These are phyloP conservation scores for Imbricaverruca yamaguchii DNA, from an alignment of 2,888 invertebrate species.

Conservation along the genomic window DNA sequence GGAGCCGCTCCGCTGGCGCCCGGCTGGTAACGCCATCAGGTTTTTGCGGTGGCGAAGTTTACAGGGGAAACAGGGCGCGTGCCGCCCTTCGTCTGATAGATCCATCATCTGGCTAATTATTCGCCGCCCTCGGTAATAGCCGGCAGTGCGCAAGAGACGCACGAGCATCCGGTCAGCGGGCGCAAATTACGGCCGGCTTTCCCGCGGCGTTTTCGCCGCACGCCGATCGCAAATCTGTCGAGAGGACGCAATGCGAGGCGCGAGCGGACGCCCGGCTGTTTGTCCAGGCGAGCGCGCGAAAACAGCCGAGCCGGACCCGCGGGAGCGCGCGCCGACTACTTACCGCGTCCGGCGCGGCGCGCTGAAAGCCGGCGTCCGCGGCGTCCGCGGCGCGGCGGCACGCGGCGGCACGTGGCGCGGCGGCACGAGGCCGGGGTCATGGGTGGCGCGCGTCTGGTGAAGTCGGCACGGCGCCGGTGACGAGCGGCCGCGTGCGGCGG, in stretches of 20 bases:
- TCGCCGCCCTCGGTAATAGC: background rate
- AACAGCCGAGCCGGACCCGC: background rate
- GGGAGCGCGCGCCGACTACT: background rate
- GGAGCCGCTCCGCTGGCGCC: background rate
- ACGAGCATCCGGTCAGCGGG: background rate
- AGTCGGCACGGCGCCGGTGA: background rate
- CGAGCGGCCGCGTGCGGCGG: background rate
- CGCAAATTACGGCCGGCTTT: background rate
- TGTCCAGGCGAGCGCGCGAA: background rate
- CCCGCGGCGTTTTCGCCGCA: background rate
- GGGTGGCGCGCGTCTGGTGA: background rate
- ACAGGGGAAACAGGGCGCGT: background rate
- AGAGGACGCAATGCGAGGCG: background rate
- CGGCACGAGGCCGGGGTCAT: background rate
- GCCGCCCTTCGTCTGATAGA: background rate
- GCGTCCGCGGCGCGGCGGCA: background rate
- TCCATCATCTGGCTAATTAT: constrained; percentile 8
- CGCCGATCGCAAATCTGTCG: constrained; percentile 4
- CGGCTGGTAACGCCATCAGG: background rate
- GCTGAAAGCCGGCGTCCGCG: too few relatives aligned
- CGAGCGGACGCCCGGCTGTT: background rate
- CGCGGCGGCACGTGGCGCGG: background rate
- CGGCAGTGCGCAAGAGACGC: background rate
- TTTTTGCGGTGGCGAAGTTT: background rate
- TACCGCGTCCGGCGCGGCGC: background rate